phyloP scores from a whole-genome alignment of 2,888 invertebrate species.

The Mythimna lalbum region DNA sequence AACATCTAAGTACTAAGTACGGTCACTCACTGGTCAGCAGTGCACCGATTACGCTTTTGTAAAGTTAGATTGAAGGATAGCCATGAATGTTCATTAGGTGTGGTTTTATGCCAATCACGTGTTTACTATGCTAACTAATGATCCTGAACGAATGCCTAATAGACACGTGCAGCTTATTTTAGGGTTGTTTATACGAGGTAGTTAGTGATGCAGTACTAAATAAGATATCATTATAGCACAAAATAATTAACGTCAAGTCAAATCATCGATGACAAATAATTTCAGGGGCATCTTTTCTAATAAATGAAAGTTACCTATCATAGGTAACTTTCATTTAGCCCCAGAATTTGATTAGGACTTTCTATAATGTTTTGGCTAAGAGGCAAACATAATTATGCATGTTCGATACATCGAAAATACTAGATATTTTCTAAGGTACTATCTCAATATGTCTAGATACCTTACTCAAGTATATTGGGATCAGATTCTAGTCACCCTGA shows the following conservation, averaged over 20 bases:
- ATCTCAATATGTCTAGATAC: neutral
- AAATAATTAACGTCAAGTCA: neutral
- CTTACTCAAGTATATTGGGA: neutral
- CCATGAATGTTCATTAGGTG: conserved; percentile 39
- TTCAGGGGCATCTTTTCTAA: conserved; percentile 28
- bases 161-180: conserved; percentile 29
- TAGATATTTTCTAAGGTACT: neutral
- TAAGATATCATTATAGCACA: conserved; percentile 1
- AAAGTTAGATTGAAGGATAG: conserved; percentile 26
- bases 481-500: neutral
- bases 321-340: no score
- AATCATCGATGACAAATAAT: neutral
- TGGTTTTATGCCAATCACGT: conserved; percentile 13
- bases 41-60: conserved; percentile 35
- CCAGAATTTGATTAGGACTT: conserved; percentile 11
- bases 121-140: conserved; percentile 22
- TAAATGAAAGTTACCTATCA: conserved; percentile 30
- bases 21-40: neutral
- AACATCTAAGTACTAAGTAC: neutral
- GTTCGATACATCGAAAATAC: neutral
- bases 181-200: neutral
- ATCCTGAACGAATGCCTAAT: conserved; percentile 41
- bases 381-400: neutral
- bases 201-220: neutral
- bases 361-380: conserved; percentile 2